Conservation (phyloP, 2,797 vertebrate species). For the Peromyscus aztecus region DNA sequence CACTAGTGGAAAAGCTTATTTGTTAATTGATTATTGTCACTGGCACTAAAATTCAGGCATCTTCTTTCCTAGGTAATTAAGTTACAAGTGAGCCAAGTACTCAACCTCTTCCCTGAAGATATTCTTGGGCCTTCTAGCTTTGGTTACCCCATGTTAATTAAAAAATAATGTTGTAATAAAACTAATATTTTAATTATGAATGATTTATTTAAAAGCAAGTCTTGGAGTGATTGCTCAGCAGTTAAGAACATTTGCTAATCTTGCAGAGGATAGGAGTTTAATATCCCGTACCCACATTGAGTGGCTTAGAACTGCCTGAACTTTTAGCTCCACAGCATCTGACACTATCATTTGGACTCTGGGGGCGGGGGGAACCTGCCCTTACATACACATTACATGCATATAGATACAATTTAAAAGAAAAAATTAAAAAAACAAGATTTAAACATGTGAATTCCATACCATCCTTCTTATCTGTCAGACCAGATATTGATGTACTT, state of each 20-base stretch:
- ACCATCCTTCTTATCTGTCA: accelerated
- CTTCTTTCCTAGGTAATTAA: accelerated
- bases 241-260: neutral
- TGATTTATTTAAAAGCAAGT: neutral
- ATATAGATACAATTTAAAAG: neutral
- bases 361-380: no score
- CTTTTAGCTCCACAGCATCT: no score
- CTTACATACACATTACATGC: accelerated
- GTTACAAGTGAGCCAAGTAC: neutral
- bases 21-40: neutral
- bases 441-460: neutral
- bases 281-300: no score
- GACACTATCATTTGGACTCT: no score
- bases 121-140: neutral
- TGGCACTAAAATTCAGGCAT: accelerated
- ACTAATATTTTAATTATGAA: neutral
- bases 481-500: neutral
- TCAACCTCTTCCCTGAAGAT: neutral
- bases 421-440: neutral
- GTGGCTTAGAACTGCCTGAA: neutral
- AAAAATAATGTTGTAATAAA: neutral
- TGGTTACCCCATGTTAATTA: neutral
- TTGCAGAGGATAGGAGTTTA: neutral
- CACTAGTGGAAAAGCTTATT: neutral
- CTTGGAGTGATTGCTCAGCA: neutral